phyloP scores from a whole-genome alignment of 2,888 invertebrate genomes.

The Auanema sp. region DNA sequence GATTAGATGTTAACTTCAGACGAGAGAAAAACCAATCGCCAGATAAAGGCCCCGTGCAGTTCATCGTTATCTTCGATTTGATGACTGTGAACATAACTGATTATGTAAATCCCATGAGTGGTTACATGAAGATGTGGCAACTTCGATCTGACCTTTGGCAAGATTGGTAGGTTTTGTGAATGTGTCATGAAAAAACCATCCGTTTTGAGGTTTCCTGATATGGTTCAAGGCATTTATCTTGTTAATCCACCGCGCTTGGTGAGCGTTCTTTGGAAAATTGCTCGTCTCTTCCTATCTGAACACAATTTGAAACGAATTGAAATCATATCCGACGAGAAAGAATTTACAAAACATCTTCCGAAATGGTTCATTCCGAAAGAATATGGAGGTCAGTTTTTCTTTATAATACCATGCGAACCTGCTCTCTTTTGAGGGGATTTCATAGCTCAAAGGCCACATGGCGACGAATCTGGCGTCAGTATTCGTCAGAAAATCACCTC shows the following conservation, averaged over 20 bases:
- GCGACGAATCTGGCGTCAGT: constrained; percentile 43
- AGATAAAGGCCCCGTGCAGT: constrained; percentile 46
- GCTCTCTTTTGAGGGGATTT: constrained; percentile 29
- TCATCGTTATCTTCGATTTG: constrained; percentile 48
- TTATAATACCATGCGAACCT: neutral
- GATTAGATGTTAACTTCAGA: too few species aligned
- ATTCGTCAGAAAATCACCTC: constrained; percentile 40
- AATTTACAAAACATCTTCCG: constrained; percentile 38
- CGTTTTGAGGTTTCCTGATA: constrained; percentile 39
- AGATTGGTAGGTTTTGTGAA: constrained; percentile 35
- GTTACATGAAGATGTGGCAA: constrained; percentile 52
- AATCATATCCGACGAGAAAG: constrained; percentile 30
- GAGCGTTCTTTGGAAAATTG: constrained; percentile 41
- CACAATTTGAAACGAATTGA: constrained; percentile 42
- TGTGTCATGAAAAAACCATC: too few species aligned
- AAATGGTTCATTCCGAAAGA: constrained; percentile 42
- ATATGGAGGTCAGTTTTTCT: constrained; percentile 36
- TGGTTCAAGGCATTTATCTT: constrained; percentile 44
- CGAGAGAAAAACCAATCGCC: constrained; percentile 39
- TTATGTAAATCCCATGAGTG: constrained; percentile 49
- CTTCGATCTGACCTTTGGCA: constrained; percentile 48
- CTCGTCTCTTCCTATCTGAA: constrained; percentile 42
- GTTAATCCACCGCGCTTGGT: constrained; percentile 45
- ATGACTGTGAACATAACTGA: constrained; percentile 44
- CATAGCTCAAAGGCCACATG: constrained; percentile 34